These are phyloP conservation scores for Eolophus roseicapilla DNA, from an alignment of 2,113 vertebrate genomes.

Conservation along the genomic window DNA sequence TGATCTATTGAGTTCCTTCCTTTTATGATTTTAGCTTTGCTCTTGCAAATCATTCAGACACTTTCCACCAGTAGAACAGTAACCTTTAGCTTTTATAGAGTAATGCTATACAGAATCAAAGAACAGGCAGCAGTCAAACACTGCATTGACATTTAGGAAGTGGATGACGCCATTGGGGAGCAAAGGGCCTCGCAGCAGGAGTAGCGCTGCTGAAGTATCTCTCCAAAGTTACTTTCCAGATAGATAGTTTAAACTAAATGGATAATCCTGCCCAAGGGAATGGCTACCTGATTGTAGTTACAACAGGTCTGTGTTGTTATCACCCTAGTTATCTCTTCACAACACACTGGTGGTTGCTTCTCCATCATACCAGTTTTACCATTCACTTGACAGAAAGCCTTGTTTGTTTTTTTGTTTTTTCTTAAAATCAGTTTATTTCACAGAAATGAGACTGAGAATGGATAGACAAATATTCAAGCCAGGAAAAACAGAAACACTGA, in stretches of 20 bases:
- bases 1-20: conserved; percentile 4
- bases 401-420: rapidly evolving
- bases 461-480: background rate
- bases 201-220: background rate
- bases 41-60: conserved; percentile 39
- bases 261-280: background rate
- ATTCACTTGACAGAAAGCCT: background rate
- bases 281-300: background rate
- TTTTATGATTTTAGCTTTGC: conserved; percentile 56
- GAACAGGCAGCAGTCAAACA: conserved; percentile 52
- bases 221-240: conserved; percentile 2
- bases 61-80: conserved; percentile 10
- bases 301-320: background rate
- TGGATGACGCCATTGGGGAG: background rate
- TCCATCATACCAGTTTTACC: background rate
- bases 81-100: conserved; percentile 70
- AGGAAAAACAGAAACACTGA: background rate
- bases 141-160: conserved; percentile 62
- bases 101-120: conserved; percentile 46
- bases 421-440: background rate
- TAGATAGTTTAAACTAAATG: conserved; percentile 10
- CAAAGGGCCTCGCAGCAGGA: background rate
- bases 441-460: background rate
- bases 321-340: background rate
- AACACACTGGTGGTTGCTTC: background rate